Conservation (phyloP, 2,797 vertebrate genomes). For the Cottoperca gobio region DNA sequence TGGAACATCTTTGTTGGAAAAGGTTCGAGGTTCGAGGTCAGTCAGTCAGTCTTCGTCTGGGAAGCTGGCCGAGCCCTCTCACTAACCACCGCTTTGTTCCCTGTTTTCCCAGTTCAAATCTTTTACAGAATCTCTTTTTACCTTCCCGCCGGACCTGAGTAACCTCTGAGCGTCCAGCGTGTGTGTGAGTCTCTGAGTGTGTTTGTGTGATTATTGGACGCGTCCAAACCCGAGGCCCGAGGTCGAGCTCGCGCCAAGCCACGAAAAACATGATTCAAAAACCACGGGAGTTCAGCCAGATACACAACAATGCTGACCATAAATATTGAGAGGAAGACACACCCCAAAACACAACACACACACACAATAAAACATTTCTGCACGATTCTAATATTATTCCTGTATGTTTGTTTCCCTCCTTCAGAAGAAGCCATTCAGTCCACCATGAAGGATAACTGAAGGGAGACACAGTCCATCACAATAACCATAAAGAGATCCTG, state of each 20-base stretch:
- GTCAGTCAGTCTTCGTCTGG: slow-evolving; percentile 35
- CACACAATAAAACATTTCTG: slow-evolving; percentile 8
- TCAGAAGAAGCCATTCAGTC: neutral
- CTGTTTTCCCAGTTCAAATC: slow-evolving; percentile 41
- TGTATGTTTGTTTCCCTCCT: slow-evolving; percentile 7
- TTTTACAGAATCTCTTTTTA: slow-evolving; percentile 46
- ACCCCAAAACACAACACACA: slow-evolving; percentile 25
- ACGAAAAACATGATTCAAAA: slow-evolving; percentile 52
- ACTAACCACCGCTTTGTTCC: slow-evolving; percentile 31
- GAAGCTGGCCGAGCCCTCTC: slow-evolving; percentile 20
- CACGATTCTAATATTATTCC: slow-evolving; percentile 13
- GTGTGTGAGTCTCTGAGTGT: slow-evolving; percentile 2
- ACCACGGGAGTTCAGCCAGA: slow-evolving; percentile 51
- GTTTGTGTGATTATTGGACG: slow-evolving; percentile 21
- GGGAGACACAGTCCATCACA: slow-evolving; percentile 17
- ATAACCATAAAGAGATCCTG: slow-evolving; percentile 26
- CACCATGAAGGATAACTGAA: neutral
- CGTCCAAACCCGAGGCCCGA: slow-evolving; percentile 32
- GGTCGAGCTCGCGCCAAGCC: slow-evolving; percentile 19
- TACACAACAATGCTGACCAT: slow-evolving; percentile 48
- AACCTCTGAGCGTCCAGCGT: slow-evolving; percentile 23
- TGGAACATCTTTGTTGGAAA: slow-evolving; percentile 32
- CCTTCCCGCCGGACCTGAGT: slow-evolving; percentile 29
- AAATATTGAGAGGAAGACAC: slow-evolving; percentile 46
- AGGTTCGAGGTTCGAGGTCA: slow-evolving; percentile 13